These are phyloP conservation scores for Polietes domitor DNA, from an alignment of 2,888 invertebrate genomes.

Conservation along the genomic window DNA sequence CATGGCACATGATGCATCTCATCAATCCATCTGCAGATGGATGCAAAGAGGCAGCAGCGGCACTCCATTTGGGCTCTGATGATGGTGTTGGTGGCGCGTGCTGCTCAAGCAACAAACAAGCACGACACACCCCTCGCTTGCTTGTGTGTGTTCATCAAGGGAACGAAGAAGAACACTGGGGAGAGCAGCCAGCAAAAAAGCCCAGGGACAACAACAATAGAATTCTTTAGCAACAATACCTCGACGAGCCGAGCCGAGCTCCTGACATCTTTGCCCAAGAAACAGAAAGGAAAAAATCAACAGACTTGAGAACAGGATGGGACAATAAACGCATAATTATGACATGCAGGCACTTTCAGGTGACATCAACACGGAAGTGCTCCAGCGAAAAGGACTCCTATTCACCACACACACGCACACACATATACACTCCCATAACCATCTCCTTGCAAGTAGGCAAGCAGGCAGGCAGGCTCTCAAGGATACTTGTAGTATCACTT, in stretches of 20 bases:
- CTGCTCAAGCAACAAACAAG: background rate
- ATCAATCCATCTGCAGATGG: too few relatives aligned
- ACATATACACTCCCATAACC: background rate
- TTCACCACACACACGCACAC: background rate
- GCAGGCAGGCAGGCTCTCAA: background rate
- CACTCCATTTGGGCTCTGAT: background rate
- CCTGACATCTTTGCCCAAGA: background rate
- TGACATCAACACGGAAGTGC: constrained; percentile 41
- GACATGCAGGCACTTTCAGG: constrained; percentile 33
- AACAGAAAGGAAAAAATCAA: background rate
- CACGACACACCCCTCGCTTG: constrained; percentile 18
- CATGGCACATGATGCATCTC: background rate
- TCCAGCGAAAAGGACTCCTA: constrained; percentile 12
- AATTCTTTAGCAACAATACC: background rate
- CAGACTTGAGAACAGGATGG: constrained; percentile 7
- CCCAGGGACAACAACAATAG: constrained; percentile 10
- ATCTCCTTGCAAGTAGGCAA: background rate
- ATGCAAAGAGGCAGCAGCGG: too few relatives aligned
- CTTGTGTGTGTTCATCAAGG: background rate
- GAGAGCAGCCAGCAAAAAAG: background rate
- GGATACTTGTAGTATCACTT: constrained; percentile 11
- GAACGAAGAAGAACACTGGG: background rate
- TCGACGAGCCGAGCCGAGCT: background rate
- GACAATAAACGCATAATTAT: constrained; percentile 39
- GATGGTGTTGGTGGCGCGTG: constrained; percentile 25